Percentiles rank a stretch among this genome's conserved stretches.
These are phyloP conservation scores for Watsonalla binaria DNA, from an alignment of 2,888 invertebrate species.

Conservation along the genomic window DNA sequence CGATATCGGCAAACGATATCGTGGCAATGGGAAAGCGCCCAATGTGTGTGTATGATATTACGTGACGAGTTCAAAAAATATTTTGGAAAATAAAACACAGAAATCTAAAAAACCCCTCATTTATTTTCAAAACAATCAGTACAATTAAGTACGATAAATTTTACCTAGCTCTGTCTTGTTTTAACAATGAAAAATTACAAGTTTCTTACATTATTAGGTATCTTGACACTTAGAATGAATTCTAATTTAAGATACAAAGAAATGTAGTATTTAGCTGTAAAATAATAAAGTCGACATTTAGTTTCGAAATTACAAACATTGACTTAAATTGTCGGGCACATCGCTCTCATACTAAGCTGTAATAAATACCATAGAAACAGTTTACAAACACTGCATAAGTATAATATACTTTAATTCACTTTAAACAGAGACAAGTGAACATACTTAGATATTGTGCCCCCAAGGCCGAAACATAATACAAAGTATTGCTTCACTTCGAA, in stretches of 20 bases:
- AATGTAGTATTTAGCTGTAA: slow-evolving; percentile 12
- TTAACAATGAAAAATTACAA: slow-evolving; percentile 61
- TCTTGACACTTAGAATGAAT: slow-evolving; percentile 27
- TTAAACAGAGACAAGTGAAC: no score
- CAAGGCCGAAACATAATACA: no score
- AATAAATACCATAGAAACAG: slow-evolving; percentile 3
- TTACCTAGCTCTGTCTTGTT: slow-evolving; percentile 49
- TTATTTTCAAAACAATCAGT: slow-evolving; percentile 65
- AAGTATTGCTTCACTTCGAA: no score
- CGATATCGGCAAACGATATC: no score
- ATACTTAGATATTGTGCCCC: no score
- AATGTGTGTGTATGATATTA: no score
- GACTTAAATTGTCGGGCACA: slow-evolving; percentile 12
- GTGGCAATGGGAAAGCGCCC: no score
- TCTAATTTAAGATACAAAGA: slow-evolving; percentile 13
- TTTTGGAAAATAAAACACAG: slow-evolving; percentile 12
- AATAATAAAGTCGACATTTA: slow-evolving; percentile 18
- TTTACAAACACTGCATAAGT: no score
- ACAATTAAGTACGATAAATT: slow-evolving; percentile 62
- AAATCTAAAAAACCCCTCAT: slow-evolving; percentile 38
- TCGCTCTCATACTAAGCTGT: slow-evolving; percentile 18
- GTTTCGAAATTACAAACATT: slow-evolving; percentile 5
- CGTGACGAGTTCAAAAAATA: neutral
- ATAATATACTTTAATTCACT: no score
- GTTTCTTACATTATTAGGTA: slow-evolving; percentile 25